A percentile compares a stretch with the other conserved stretches of the same genome.
phyloP scores from a whole-genome alignment of 2,797 vertebrate species.

The Peromyscus eremicus region DNA sequence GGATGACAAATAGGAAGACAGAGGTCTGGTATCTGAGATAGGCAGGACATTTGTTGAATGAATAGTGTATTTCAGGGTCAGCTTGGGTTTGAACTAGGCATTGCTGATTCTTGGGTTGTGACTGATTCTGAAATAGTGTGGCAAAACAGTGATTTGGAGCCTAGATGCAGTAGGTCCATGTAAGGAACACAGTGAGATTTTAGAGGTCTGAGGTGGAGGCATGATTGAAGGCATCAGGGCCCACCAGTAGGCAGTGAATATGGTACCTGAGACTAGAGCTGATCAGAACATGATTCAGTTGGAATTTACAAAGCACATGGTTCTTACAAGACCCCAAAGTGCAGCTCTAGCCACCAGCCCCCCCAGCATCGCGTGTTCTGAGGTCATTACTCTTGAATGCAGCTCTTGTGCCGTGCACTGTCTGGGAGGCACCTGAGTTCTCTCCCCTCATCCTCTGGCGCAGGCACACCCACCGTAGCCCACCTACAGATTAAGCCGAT shows the following conservation, averaged over 20 bases:
- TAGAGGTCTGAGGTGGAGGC: neutral
- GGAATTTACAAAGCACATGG: neutral
- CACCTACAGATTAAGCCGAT: neutral
- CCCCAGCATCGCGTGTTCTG: neutral
- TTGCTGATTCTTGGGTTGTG: neutral
- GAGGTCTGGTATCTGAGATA: neutral
- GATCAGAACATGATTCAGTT: neutral
- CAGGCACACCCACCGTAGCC: neutral
- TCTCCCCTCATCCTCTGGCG: neutral
- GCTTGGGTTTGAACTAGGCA: neutral
- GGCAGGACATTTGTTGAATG: neutral
- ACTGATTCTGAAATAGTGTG: neutral
- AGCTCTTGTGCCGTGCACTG: neutral
- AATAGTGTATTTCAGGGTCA: neutral
- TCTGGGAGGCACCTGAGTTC: conserved; percentile 16
- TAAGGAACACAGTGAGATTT: neutral
- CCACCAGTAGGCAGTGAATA: neutral
- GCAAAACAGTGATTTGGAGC: neutral
- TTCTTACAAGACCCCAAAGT: neutral
- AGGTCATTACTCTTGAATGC: neutral
- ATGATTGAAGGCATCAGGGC: neutral
- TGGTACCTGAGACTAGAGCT: neutral
- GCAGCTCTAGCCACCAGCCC: neutral
- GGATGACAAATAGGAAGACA: neutral
- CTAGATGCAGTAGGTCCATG: neutral